Percentiles rank a stretch among this genome's conserved stretches.
phyloP scores from a whole-genome alignment of 2,113 vertebrate genomes.

The Toxostoma redivivum region DNA sequence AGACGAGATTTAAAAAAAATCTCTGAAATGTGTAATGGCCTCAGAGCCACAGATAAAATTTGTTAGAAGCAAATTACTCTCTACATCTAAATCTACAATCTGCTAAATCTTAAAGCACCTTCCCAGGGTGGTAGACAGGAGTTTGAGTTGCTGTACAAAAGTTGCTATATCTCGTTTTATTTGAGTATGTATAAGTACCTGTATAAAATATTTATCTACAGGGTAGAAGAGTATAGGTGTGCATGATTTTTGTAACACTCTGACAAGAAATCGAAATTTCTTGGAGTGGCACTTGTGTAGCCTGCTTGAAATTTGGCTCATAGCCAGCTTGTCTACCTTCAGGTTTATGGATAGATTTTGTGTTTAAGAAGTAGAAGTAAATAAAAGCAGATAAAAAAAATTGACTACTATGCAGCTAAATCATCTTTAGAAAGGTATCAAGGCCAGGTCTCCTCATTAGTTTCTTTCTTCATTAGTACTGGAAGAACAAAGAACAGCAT shows the following conservation, averaged over 20 bases:
- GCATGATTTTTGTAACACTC: not conserved
- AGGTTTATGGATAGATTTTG: not conserved
- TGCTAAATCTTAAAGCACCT: not conserved
- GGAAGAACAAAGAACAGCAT: conserved; percentile 48
- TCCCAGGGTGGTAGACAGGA: not conserved
- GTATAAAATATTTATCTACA: not conserved
- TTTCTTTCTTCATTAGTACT: conserved; percentile 36
- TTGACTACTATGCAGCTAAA: not conserved
- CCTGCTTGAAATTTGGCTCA: not conserved
- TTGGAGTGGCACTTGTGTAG: not conserved
- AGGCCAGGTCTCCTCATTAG: conserved; percentile 28
- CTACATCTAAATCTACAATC: no score
- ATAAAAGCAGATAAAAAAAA: not conserved
- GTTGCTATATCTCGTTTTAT: not conserved
- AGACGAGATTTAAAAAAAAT: not conserved
- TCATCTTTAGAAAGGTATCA: conserved; percentile 21
- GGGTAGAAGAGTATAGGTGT: not conserved
- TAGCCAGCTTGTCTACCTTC: not conserved
- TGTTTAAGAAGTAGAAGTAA: conserved; percentile 11
- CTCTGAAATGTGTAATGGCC: not conserved
- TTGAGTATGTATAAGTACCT: not conserved
- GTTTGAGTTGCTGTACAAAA: not conserved
- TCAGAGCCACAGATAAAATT: not conserved
- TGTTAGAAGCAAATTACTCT: not conserved
- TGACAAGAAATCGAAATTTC: not conserved